phyloP scores from a whole-genome alignment of 2,113 vertebrate species.

The Phalacrocorax carbo region DNA sequence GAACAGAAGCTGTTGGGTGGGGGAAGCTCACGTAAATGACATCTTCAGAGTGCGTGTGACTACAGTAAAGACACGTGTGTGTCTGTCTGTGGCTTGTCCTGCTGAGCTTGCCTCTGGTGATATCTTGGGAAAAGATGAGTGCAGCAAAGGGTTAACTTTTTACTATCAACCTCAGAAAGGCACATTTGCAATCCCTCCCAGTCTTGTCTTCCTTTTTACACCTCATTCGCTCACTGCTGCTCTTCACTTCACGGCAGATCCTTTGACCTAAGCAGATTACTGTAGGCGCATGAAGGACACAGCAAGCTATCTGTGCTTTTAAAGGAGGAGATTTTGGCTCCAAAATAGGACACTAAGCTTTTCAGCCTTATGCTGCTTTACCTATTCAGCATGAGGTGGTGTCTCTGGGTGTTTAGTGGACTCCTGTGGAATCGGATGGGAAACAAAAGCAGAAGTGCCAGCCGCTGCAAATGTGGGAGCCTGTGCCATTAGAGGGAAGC shows the following conservation, averaged over 20 bases:
- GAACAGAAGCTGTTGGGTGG: background rate
- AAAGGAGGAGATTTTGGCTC: conserved; percentile 76
- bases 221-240: background rate
- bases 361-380: conserved; percentile 73
- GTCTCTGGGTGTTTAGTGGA: conserved; percentile 55
- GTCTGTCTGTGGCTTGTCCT: background rate
- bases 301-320: conserved; percentile 57
- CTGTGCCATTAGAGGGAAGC: conserved; percentile 59
- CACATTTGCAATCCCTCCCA: conserved; percentile 1
- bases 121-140: rapidly evolving
- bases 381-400: conserved; percentile 57
- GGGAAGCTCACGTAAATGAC: background rate
- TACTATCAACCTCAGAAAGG: conserved; percentile 6
- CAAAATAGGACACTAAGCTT: conserved; percentile 81
- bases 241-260: conserved; percentile 66
- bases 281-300: conserved; percentile 67
- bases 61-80: rapidly evolving
- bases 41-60: rapidly evolving
- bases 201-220: background rate
- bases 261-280: conserved; percentile 82
- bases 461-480: conserved; percentile 66
- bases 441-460: conserved; percentile 64
- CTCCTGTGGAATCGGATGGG: conserved; percentile 45
- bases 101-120: background rate
- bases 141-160: conserved; percentile 26